Evolutionary conservation across 2,113 vertebrate species (phyloP), one percentile per base, ranked within the genome.

Genomic region (Petaurus breviceps): DNA sequence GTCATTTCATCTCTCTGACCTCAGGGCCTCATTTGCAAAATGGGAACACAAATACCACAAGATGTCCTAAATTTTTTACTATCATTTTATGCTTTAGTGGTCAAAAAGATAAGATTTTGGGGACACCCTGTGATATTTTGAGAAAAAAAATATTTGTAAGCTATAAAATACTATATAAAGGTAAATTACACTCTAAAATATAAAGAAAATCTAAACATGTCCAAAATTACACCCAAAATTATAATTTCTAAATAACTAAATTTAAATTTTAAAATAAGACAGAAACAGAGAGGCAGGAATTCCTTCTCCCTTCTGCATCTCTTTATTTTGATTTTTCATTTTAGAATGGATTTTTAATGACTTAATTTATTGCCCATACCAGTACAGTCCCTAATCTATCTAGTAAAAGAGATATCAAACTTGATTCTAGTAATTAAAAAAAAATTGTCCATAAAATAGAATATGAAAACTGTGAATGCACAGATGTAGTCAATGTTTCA

Each of bases 181-280:
- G 2, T 14, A 12, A 68, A 4, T 49, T 49, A n/a, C n/a, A n/a
- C 1, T n/a, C n/a, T n/a, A 37, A 68, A 68, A 68, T 6, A 68
- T 16, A 19, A 6, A 68, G 61, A 68, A 68, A 68, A 68, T 12
- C 1, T n/a, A 68, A n/a, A 68, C 8, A 26, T 92, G 92, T 94
- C 31, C 57, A 91, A 92, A 95, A 92, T 95, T 95, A 95, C 14
- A 53, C 46, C 28, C 55, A 92, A 10, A 46, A 55, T 92, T 19
- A 92, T 50, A 46, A 55, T 61, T 28, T 92, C 49, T 92, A 92
- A 49, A 22, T 28, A 61, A 50, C 8, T 49, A 49, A 49, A 49
- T 49, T 49, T 49, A 49, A 49, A 31, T 8, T 57, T 57, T 92
- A 92, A 49, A 37, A 31, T 19, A 92, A 92, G 31, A 31, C 26